phyloP scores from a whole-genome alignment of 1,140 invertebrate genomes.

The Paralvinella palmiformis region DNA sequence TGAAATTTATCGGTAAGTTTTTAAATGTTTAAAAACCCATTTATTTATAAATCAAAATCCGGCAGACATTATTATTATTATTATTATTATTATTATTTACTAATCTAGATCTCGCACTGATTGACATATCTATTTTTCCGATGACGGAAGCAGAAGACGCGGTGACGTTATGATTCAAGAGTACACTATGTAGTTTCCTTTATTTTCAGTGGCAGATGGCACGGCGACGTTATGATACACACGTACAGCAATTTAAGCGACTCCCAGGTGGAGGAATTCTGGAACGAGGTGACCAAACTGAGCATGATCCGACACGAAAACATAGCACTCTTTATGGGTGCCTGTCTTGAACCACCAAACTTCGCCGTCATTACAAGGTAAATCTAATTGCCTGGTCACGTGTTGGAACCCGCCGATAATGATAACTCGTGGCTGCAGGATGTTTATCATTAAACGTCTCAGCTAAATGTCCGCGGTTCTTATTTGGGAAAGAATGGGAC shows the following conservation, averaged over 20 bases:
- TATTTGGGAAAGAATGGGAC: too few relatives aligned
- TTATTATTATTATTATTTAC: too few relatives aligned
- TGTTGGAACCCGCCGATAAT: too few relatives aligned
- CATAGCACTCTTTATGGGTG: conserved; percentile 54
- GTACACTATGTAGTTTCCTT: neutral
- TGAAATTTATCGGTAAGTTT: conserved; percentile 47
- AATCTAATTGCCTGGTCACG: neutral
- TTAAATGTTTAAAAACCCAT: too few relatives aligned
- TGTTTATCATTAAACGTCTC: too few relatives aligned
- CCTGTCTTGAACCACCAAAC: conserved; percentile 45
- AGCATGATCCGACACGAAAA: conserved; percentile 54
- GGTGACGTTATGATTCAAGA: neutral
- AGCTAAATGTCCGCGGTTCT: too few relatives aligned
- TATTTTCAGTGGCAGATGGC: conserved; percentile 49
- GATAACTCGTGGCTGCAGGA: too few relatives aligned
- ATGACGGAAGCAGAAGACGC: too few relatives aligned
- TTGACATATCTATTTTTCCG: too few relatives aligned
- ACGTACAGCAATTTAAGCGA: conserved; percentile 25
- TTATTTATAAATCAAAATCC: too few relatives aligned
- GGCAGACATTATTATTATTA: too few relatives aligned
- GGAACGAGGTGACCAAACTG: conserved; percentile 46
- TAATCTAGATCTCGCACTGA: too few relatives aligned
- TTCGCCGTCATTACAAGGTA: conserved; percentile 49
- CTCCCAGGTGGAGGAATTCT: conserved; percentile 37
- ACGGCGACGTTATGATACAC: conserved; percentile 52